Conservation (phyloP, 2,113 vertebrate species). For the Phaetusa simplex region DNA sequence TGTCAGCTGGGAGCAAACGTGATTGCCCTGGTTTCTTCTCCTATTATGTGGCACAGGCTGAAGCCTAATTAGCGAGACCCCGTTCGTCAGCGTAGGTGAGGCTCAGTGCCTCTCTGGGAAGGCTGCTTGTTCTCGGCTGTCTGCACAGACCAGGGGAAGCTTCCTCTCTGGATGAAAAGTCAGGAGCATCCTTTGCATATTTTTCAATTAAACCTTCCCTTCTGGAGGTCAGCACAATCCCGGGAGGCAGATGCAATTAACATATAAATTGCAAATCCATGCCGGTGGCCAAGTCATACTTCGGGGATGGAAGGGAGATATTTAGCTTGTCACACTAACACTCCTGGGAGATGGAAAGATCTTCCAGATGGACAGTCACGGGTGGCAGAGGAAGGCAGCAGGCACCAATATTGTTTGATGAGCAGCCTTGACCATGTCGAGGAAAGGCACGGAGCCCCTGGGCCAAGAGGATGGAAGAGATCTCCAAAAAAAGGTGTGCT, state of each 20-base stretch:
- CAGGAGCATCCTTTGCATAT: background rate
- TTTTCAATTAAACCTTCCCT: background rate
- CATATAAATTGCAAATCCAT: background rate
- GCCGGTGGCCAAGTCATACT: background rate
- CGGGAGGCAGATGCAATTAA: background rate
- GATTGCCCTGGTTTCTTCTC: background rate
- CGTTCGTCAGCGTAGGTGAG: fast-evolving
- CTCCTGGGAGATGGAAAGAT: background rate
- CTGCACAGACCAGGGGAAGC: background rate
- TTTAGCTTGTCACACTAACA: background rate
- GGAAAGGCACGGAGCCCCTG: background rate
- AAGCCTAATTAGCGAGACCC: background rate
- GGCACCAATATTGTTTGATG: background rate
- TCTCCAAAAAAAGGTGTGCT: background rate
- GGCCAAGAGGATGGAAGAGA: background rate
- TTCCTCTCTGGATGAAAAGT: background rate
- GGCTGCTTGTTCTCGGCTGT: background rate
- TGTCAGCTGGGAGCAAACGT: background rate
- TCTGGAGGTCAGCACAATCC: background rate
- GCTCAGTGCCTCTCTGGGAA: background rate
- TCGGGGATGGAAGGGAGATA: background rate
- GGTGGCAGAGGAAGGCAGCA: background rate
- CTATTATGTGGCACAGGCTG: background rate
- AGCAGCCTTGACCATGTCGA: background rate
- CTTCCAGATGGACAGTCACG: background rate